A percentile compares a stretch with the other conserved stretches of the same genome.
phyloP scores from a whole-genome alignment of 2,888 invertebrate genomes.

The Drosophila cognata region DNA sequence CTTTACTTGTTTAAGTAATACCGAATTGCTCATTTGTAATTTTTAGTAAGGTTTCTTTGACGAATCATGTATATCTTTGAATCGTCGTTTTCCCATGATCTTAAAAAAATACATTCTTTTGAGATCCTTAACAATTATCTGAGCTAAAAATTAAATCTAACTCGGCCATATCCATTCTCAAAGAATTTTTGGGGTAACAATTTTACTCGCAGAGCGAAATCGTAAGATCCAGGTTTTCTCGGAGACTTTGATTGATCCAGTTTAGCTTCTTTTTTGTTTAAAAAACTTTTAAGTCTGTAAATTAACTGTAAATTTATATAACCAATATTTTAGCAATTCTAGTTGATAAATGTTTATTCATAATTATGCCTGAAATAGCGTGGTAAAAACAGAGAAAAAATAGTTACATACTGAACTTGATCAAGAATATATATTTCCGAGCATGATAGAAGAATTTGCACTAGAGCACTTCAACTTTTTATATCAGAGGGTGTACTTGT shows the following conservation, averaged over 20 bases:
- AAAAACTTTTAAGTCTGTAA: not conserved
- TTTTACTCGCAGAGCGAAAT: not conserved
- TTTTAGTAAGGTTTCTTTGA: too few species aligned
- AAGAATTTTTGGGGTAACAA: not conserved
- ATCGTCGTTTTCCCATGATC: too few species aligned
- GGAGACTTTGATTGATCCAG: not conserved
- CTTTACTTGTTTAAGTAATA: not conserved
- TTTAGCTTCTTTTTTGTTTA: not conserved
- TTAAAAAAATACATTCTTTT: too few species aligned
- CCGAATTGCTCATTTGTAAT: too few species aligned
- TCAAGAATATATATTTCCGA: slow-evolving; percentile 1
- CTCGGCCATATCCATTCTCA: not conserved
- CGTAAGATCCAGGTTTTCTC: not conserved
- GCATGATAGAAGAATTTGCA: not conserved
- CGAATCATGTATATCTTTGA: too few species aligned
- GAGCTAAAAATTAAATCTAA: not conserved
- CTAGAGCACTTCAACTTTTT: not conserved
- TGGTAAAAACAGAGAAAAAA: not conserved
- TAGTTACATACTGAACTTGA: not conserved
- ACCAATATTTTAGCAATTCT: not conserved
- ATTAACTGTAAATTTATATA: not conserved
- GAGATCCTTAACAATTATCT: too few species aligned
- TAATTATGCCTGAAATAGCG: not conserved
- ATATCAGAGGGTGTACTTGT: not conserved
- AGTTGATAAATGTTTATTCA: not conserved